Evolutionary conservation across 1,140 invertebrate species (phyloP).

Genomic region (Ladona fulva): DNA sequence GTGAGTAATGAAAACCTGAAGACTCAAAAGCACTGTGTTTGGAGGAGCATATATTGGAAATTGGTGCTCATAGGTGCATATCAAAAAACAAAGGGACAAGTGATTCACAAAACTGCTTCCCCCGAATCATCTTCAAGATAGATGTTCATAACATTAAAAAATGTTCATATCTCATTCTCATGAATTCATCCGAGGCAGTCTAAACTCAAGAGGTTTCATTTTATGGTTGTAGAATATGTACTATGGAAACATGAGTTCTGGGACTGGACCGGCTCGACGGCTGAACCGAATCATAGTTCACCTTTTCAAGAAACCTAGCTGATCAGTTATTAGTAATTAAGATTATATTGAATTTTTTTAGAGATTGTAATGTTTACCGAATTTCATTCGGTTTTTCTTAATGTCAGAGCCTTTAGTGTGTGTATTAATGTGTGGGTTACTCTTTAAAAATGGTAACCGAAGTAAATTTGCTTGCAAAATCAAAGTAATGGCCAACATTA

Average conservation of each 20-base stretch:
- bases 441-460: neutral
- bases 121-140: neutral
- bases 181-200: neutral
- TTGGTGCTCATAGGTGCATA: neutral
- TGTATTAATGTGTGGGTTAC: neutral
- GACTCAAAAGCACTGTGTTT: no score
- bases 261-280: neutral
- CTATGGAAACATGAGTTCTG: neutral
- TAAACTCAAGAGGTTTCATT: neutral
- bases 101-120: neutral
- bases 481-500: neutral
- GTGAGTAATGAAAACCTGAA: no score
- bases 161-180: neutral
- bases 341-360: neutral
- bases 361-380: neutral
- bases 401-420: neutral
- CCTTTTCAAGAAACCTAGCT: neutral
- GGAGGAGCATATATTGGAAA: neutral
- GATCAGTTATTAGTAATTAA: conserved; percentile 1
- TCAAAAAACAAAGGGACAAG: neutral
- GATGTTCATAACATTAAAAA: neutral
- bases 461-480: neutral
- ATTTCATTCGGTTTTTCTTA: neutral
- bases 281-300: neutral
- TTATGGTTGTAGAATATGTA: neutral